Conservation (phyloP, 2,888 invertebrate genomes). For the Polyploca ridens region DNA sequence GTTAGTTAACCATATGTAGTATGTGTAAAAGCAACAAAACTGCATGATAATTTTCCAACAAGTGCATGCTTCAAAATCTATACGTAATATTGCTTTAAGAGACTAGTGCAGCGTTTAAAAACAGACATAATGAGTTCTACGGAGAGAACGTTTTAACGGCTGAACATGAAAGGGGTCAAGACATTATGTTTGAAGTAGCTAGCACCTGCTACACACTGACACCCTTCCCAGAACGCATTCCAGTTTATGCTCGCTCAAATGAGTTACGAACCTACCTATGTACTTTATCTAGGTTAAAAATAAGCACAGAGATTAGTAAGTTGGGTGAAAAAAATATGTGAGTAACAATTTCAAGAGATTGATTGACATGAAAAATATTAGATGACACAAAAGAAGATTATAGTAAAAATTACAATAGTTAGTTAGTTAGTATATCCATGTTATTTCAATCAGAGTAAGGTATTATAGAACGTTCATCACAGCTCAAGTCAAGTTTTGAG, state of each 20-base stretch:
- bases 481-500: too few species aligned
- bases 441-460: too few species aligned
- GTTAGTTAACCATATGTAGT: too few species aligned
- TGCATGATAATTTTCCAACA: not conserved
- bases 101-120: not conserved
- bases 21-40: not conserved
- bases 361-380: not conserved
- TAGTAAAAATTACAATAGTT: too few species aligned
- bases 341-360: not conserved
- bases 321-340: not conserved
- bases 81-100: not conserved
- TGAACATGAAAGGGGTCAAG: constrained; percentile 19
- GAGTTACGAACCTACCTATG: not conserved
- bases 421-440: too few species aligned
- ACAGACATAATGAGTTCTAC: not conserved
- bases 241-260: constrained; percentile 2
- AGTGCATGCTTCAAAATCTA: not conserved
- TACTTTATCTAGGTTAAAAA: not conserved
- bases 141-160: constrained; percentile 13
- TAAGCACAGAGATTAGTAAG: not conserved
- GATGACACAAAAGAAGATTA: too few species aligned
- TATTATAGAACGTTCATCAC: too few species aligned
- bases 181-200: constrained; percentile 12
- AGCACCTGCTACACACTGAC: constrained; percentile 10
- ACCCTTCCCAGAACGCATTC: constrained; percentile 10